Conservation (phyloP, 1,140 invertebrate species). For the Caenorhabditis inopinata region DNA sequence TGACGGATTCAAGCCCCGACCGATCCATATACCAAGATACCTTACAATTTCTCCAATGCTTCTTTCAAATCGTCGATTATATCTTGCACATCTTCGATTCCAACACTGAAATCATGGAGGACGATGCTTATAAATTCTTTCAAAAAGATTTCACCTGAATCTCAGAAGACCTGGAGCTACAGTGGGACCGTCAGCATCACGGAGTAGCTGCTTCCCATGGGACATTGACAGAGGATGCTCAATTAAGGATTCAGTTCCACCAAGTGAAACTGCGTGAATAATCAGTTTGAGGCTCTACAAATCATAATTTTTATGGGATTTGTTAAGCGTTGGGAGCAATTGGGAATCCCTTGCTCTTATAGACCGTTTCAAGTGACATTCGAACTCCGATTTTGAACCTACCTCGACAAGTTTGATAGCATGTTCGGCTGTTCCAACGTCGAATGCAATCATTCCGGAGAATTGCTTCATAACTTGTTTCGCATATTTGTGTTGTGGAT, state of each 20-base stretch:
- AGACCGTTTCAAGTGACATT: too few species aligned
- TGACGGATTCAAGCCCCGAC: too few species aligned
- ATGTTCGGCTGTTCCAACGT: slow-evolving; percentile 34
- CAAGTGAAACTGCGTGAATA: slow-evolving; percentile 32
- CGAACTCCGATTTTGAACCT: too few species aligned
- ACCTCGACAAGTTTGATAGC: slow-evolving; percentile 36
- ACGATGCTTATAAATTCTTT: too few species aligned
- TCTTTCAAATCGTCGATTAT: slow-evolving; percentile 26
- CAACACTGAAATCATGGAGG: slow-evolving; percentile 28
- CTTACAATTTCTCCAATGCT: not conserved
- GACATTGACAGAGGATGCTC: slow-evolving; percentile 41
- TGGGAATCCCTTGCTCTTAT: too few species aligned
- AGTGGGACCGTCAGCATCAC: not conserved
- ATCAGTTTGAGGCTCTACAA: slow-evolving; percentile 15
- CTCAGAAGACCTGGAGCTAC: slow-evolving; percentile 12
- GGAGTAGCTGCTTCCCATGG: slow-evolving; percentile 22
- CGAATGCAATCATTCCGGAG: slow-evolving; percentile 41
- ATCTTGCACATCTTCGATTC: slow-evolving; percentile 23
- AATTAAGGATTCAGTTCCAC: slow-evolving; percentile 36
- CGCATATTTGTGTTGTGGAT: slow-evolving; percentile 15
- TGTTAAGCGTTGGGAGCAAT: too few species aligned
- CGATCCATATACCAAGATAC: too few species aligned
- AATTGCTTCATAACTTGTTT: slow-evolving; percentile 23
- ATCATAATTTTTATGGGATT: not conserved
- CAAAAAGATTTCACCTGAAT: too few species aligned